Base-by-base conservation (phyloP, 1,140 invertebrate genomes). In the Magallana gigas region DNA sequence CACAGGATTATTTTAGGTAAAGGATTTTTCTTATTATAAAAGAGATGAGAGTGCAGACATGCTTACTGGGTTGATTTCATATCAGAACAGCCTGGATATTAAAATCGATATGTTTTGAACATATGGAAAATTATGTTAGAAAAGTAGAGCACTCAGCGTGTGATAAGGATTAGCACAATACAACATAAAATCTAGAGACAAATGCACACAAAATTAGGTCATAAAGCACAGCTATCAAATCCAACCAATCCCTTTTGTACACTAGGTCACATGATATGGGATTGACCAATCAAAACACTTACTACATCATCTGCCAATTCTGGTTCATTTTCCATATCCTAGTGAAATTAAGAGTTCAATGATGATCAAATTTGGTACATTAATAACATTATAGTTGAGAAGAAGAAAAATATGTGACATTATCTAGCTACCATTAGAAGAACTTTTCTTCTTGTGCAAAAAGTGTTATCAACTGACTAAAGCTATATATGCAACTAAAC, bases 261-360 rank as follows among this genome's bases (percentile, higher is more conserved):
- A 48, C 36, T 48, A 76, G 68, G 68, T 76, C 68, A 76, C 68
- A 76, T 76, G 68, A 23, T 76, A 8, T 76, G n/a, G 16, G 48
- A 23, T 57, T 58, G 81, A 83, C 81, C 48, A 83, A 57, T 57
- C 48, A 83, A 83, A 23, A 85, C 48, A 85, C 84, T 85, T 85
- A 85, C 84, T 56, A 85, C 68, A 58, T 85, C 84, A 85, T 71
- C 84, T 29, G 64, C 62, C 68, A 85, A 57, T 58, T 85, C 84
- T 56, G 84, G 84, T 68, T 85, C 84, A 76, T 68, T 85, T 76
- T 85, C 84, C 84, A 85, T 57, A 29, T 29, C 84, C 84, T 85
- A 76, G 29, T 29, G 48, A 83, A 83, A 83, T 64, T 16, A 64
- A 48, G 68, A 76, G 60, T 76, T 76, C 23, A 76, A 23, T 16